Evolutionary conservation across 2,888 invertebrate species (phyloP).

Genomic region (Aricia artaxerxes): DNA sequence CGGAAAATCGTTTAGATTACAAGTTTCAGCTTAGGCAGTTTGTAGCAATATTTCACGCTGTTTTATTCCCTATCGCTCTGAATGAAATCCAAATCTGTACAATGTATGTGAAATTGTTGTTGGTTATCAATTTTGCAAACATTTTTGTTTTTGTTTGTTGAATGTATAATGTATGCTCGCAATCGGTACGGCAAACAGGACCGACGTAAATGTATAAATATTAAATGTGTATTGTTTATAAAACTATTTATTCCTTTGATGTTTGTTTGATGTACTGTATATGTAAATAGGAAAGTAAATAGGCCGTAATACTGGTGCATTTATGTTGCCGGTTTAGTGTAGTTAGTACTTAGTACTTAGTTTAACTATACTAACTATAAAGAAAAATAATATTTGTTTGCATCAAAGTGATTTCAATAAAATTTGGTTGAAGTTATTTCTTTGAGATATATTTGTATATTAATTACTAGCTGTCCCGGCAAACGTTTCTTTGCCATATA

Average conservation of each 20-base stretch:
- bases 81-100: constrained; percentile 27
- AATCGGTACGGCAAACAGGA: not conserved
- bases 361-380: no score
- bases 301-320: no score
- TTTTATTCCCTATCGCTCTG: constrained; percentile 21
- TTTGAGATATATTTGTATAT: no score
- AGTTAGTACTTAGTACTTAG: no score
- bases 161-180: constrained; percentile 9
- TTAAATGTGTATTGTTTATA: not conserved
- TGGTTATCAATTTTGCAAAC: constrained; percentile 20
- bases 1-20: constrained; percentile 20
- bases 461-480: no score
- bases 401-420: no score
- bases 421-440: no score
- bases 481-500: no score
- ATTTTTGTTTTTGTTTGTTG: constrained; percentile 11
- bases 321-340: no score
- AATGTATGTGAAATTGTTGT: constrained; percentile 8
- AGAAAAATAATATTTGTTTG: no score
- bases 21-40: constrained; percentile 30
- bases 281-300: no score
- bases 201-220: not conserved
- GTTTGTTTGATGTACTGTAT: not conserved
- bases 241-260: not conserved
- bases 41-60: constrained; percentile 19